A percentile compares a stretch with the other conserved stretches of the same genome.
Conservation (phyloP, 2,888 invertebrate species). For the Heliconius cydno region DNA sequence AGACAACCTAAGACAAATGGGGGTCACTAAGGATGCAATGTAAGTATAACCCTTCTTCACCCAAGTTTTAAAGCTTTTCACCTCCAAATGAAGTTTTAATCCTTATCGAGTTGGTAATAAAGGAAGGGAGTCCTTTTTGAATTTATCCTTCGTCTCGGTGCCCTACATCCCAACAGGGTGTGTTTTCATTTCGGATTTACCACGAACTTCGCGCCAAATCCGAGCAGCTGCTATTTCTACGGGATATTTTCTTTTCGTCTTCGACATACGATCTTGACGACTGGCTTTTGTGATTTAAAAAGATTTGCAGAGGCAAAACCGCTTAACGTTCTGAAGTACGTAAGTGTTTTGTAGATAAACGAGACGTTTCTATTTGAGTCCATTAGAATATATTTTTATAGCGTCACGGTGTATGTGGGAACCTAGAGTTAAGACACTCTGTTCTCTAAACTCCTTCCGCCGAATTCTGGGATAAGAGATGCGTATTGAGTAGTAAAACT, state of each 20-base stretch:
- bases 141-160: conserved; percentile 73
- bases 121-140: conserved; percentile 72
- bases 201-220: conserved; percentile 76
- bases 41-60: conserved; percentile 71
- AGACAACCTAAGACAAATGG: conserved; percentile 16
- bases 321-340: conserved; percentile 66
- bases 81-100: conserved; percentile 75
- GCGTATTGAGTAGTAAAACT: too few relatives aligned
- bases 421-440: too few relatives aligned
- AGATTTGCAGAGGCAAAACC: conserved; percentile 76
- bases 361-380: conserved; percentile 53
- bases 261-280: conserved; percentile 78
- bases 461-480: too few relatives aligned
- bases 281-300: conserved; percentile 82
- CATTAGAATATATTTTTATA: conserved; percentile 37
- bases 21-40: conserved; percentile 60
- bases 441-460: too few relatives aligned
- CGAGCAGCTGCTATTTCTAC: conserved; percentile 74
- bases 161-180: conserved; percentile 70
- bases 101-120: conserved; percentile 77
- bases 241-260: conserved; percentile 79
- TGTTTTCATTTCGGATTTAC: conserved; percentile 82
- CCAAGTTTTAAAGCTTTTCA: conserved; percentile 68
- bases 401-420: too few relatives aligned
- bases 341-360: conserved; percentile 61